Percentiles rank a stretch among this genome's conserved stretches.
Evolutionary conservation across 2,888 invertebrate genomes (phyloP).

Genomic region (Cephus nigrinus): DNA sequence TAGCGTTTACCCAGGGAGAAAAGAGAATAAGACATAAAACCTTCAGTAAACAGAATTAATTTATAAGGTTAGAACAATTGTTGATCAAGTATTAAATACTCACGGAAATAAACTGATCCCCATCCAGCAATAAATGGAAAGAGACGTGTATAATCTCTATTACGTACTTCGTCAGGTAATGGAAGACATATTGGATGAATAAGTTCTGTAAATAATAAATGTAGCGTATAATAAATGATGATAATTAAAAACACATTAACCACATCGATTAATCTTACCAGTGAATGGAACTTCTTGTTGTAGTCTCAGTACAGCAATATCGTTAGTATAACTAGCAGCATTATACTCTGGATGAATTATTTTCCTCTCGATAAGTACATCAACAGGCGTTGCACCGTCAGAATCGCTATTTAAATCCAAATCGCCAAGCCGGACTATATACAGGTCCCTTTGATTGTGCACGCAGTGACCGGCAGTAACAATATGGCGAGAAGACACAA

Average conservation of each 20-base stretch:
- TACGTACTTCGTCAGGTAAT: slow-evolving; percentile 67
- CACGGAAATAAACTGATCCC: slow-evolving; percentile 80
- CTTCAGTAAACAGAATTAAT: neutral
- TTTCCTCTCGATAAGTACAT: slow-evolving; percentile 72
- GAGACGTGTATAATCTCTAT: slow-evolving; percentile 70
- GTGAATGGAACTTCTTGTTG: slow-evolving; percentile 70
- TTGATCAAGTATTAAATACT: slow-evolving; percentile 54
- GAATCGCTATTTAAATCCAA: slow-evolving; percentile 76
- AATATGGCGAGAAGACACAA: slow-evolving; percentile 77
- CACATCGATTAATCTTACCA: slow-evolving; percentile 61
- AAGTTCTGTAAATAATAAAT: slow-evolving; percentile 68
- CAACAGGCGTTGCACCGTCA: slow-evolving; percentile 73
- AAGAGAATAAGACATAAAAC: slow-evolving; percentile 8
- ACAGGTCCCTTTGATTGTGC: slow-evolving; percentile 71
- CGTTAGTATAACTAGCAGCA: slow-evolving; percentile 74
- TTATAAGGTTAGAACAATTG: neutral
- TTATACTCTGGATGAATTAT: slow-evolving; percentile 78
- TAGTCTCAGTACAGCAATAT: slow-evolving; percentile 82
- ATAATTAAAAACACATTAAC: slow-evolving; percentile 7
- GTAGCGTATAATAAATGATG: slow-evolving; percentile 6
- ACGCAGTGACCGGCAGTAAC: slow-evolving; percentile 86
- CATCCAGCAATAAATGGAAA: slow-evolving; percentile 84
- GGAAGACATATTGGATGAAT: slow-evolving; percentile 85
- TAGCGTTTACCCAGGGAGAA: slow-evolving; percentile 21
- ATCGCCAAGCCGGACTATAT: slow-evolving; percentile 81